Base-by-base conservation (phyloP, 1,140 invertebrate genomes). In the Bombus ignitus region DNA sequence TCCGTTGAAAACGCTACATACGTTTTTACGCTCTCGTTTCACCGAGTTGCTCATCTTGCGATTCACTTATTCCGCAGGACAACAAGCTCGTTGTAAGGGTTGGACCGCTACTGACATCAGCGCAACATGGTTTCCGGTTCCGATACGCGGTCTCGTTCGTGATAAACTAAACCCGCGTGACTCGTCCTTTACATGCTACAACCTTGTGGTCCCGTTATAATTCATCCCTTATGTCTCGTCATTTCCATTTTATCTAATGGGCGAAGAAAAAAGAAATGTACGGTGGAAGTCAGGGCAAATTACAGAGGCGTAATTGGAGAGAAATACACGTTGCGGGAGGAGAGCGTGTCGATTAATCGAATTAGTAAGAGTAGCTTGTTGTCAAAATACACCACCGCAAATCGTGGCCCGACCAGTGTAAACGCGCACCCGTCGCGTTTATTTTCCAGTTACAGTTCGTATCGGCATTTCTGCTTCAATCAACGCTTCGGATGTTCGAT, bases 311-410 rank as follows among this genome's bases (percentile, higher is more conserved):
- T 78, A 70, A 83, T 83, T 78, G 57, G 59, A 68, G 73, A 57
- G 74, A 39, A n/a, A 66, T 32, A 62, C 72, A 47, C n/a, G 57
- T 76, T 47, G 25, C 13, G 10, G 6, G 2, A 9, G n/a, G 25
- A 15, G 10, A 15, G 13, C 65, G 53, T 42, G 68, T 35, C 76
- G 53, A 53, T 85, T 85, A 80, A 85, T 85, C 53, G 76, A 85
- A 85, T 85, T 84, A 84, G 66, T 78, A 39, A 53, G 53, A 25
- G 28, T n/a, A 47, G 83, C 65, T 37, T 80, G 83, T 85, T 85
- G 83, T 79, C 77, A 85, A 85, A 85, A 70, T 80, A 71, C 68
- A 85, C 83, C 68, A 85, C 83, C 83, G 77, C 83, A 71, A 79
- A 85, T 85, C 68, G 83, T 37, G 35, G 57, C 83, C 35, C 76